phyloP scores from a whole-genome alignment of 2,797 vertebrate genomes.

The Hapalemur alaotrensis region DNA sequence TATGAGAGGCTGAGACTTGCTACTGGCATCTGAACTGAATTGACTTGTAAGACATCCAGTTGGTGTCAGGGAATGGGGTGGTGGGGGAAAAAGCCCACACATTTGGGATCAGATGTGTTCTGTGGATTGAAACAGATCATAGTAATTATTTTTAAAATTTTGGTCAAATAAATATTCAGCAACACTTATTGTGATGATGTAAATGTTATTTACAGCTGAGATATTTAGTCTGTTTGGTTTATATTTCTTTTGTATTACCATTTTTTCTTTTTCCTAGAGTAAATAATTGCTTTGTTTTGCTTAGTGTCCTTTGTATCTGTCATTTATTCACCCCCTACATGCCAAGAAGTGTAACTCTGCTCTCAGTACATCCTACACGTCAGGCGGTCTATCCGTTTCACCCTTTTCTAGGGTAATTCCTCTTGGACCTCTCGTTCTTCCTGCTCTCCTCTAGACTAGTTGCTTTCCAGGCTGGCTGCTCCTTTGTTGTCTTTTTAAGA shows the following conservation, averaged over 20 bases:
- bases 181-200: background rate
- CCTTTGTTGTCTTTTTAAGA: background rate
- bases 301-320: background rate
- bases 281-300: background rate
- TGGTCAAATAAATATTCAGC: no score
- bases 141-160: background rate
- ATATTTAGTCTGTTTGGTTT: background rate
- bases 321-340: background rate
- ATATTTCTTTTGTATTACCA: background rate
- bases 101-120: background rate
- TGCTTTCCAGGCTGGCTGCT: background rate
- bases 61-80: background rate
- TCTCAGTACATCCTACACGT: fast-evolving
- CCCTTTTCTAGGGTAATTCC: background rate
- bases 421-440: fast-evolving
- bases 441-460: background rate
- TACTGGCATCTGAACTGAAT: background rate
- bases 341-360: no score
- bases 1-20: background rate
- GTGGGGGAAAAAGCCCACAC: background rate
- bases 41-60: background rate
- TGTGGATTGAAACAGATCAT: background rate
- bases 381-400: background rate
- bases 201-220: background rate
- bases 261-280: background rate